These are phyloP conservation scores for Rhabdornis inornatus DNA, from an alignment of 2,113 vertebrate species.

Conservation along the genomic window DNA sequence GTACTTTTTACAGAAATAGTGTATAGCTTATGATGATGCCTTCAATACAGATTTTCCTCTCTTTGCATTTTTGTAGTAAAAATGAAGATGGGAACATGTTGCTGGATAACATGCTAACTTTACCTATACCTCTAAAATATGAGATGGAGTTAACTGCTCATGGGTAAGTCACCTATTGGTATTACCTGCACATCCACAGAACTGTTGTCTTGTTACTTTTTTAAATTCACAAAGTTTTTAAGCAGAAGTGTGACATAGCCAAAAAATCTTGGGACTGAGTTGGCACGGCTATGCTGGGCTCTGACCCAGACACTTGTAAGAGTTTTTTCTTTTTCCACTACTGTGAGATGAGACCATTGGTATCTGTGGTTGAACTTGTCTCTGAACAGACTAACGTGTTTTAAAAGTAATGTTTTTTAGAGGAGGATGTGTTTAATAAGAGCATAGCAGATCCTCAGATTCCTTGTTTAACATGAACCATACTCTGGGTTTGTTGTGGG, in stretches of 20 bases:
- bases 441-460: neutral
- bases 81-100: constrained; percentile 76
- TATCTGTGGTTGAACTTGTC: accelerated
- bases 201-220: neutral
- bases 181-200: neutral
- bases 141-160: constrained; percentile 81
- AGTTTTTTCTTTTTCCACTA: neutral
- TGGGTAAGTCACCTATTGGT: constrained; percentile 76
- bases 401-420: neutral
- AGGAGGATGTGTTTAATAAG: neutral
- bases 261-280: neutral
- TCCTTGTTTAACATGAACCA: neutral
- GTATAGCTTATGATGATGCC: neutral
- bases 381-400: neutral
- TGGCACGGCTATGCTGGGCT: neutral
- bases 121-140: constrained; percentile 83
- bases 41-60: neutral
- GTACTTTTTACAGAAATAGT: neutral
- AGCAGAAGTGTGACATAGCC: neutral
- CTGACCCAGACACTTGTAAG: neutral
- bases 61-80: constrained; percentile 72
- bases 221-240: neutral
- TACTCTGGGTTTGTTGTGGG: neutral
- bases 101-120: constrained; percentile 73
- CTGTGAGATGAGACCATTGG: neutral